A percentile compares a stretch with the other conserved stretches of the same genome.
phyloP scores from a whole-genome alignment of 2,113 vertebrate species.

The Hippoglossus stenolepis region DNA sequence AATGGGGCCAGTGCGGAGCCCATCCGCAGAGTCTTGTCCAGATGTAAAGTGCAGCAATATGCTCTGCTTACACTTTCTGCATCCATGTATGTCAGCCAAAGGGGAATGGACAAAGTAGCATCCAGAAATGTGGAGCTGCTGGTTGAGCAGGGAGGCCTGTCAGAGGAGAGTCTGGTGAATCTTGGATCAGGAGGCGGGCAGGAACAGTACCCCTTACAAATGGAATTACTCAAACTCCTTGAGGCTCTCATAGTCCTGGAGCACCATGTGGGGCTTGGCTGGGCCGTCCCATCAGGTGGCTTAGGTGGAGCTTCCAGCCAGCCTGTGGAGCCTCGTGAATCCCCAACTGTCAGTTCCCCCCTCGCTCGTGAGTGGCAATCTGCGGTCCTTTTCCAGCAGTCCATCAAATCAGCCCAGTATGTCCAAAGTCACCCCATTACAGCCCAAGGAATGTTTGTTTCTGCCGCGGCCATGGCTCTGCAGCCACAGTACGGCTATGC shows the following conservation, averaged over 20 bases:
- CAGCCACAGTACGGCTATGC: slow-evolving; percentile 91
- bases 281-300: slow-evolving; percentile 40
- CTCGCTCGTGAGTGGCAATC: slow-evolving; percentile 94
- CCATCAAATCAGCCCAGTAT: slow-evolving; percentile 91
- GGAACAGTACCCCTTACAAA: slow-evolving; percentile 94
- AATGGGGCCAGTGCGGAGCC: slow-evolving; percentile 73
- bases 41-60: slow-evolving; percentile 91
- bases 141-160: slow-evolving; percentile 81
- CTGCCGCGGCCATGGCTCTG: slow-evolving; percentile 89
- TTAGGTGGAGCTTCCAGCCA: slow-evolving; percentile 27
- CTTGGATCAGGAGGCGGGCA: slow-evolving; percentile 88
- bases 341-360: slow-evolving; percentile 75
- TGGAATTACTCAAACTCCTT: slow-evolving; percentile 93
- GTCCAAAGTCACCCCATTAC: slow-evolving; percentile 92
- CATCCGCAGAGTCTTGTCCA: slow-evolving; percentile 84
- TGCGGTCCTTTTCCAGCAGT: slow-evolving; percentile 92
- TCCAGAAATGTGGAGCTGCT: slow-evolving; percentile 3
- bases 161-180: slow-evolving; percentile 90
- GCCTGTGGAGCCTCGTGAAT: slow-evolving; percentile 79
- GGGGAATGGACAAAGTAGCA: slow-evolving; percentile 66
- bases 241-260: slow-evolving; percentile 93
- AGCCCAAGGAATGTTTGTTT: slow-evolving; percentile 94
- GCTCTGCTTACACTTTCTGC: slow-evolving; percentile 91
- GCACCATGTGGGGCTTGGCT: slow-evolving; percentile 84
- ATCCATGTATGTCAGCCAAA: slow-evolving; percentile 92